Conservation (phyloP, 2,888 invertebrate species). For the Margaritifera margaritifera region DNA sequence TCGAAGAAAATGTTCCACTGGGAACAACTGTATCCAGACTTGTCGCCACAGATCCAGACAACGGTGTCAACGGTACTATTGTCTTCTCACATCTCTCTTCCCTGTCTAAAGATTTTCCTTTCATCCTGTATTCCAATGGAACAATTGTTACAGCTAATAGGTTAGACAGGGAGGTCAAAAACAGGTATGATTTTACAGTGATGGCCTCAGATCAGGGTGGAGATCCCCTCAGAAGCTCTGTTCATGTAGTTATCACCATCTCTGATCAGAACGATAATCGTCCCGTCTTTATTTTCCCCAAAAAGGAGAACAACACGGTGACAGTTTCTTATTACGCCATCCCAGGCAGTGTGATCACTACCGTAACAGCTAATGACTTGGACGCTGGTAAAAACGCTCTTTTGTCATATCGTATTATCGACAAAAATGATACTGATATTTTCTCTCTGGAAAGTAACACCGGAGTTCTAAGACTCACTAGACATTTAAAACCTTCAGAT, state of each 20-base stretch:
- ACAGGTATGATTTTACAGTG: constrained; percentile 45
- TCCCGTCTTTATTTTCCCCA: constrained; percentile 51
- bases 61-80: constrained; percentile 37
- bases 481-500: constrained; percentile 22
- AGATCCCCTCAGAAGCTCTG: constrained; percentile 43
- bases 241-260: constrained; percentile 46
- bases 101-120: constrained; percentile 34
- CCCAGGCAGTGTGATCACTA: constrained; percentile 38
- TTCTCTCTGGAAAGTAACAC: constrained; percentile 30
- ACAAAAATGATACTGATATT: constrained; percentile 24
- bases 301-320: constrained; percentile 45
- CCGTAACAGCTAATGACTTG: constrained; percentile 40
- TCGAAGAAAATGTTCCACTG: constrained; percentile 42
- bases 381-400: constrained; percentile 43
- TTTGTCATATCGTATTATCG: constrained; percentile 31
- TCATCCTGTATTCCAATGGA: constrained; percentile 45
- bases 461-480: constrained; percentile 21
- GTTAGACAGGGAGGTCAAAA: constrained; percentile 49
- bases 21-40: constrained; percentile 44
- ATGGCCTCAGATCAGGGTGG: constrained; percentile 47
- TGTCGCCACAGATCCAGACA: constrained; percentile 45
- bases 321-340: constrained; percentile 41
- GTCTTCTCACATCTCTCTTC: constrained; percentile 28
- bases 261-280: constrained; percentile 55
- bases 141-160: constrained; percentile 38